Conservation (phyloP, 1,140 invertebrate genomes). For the Gryon sp. region DNA sequence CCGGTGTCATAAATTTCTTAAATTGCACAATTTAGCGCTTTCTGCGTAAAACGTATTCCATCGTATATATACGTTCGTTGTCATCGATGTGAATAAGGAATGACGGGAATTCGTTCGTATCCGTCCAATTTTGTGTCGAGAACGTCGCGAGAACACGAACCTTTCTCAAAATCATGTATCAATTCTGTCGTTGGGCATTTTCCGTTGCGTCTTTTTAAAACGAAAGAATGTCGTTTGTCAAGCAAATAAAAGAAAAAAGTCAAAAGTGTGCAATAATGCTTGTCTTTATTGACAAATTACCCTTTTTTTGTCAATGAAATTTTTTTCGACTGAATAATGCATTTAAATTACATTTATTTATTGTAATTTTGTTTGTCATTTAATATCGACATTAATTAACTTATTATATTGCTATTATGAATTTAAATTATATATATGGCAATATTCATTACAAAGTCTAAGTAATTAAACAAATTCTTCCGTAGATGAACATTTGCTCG, state of each 20-base stretch:
- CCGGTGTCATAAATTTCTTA: conserved; percentile 40
- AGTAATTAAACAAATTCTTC: too few relatives aligned
- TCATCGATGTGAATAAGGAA: conserved; percentile 35
- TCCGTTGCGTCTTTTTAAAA: neutral
- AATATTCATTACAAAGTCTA: too few relatives aligned
- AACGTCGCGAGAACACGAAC: neutral
- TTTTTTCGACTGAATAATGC: too few relatives aligned
- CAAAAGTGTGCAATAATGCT: conserved; percentile 10
- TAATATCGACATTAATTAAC: too few relatives aligned
- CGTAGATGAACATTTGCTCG: too few relatives aligned
- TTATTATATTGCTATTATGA: too few relatives aligned
- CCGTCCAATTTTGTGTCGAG: conserved; percentile 23
- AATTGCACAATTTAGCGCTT: conserved; percentile 37
- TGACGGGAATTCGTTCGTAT: conserved; percentile 38
- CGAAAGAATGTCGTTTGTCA: conserved; percentile 25
- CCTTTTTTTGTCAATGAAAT: too few relatives aligned
- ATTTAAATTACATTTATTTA: too few relatives aligned
- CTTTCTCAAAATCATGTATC: conserved; percentile 29
- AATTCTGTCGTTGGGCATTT: conserved; percentile 22
- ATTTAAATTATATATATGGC: too few relatives aligned
- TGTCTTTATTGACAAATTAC: conserved; percentile 5
- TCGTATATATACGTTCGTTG: conserved; percentile 11
- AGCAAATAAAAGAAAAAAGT: conserved; percentile 26
- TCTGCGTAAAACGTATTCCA: conserved; percentile 4
- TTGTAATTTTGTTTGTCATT: too few relatives aligned